Evolutionary conservation across 2,797 vertebrate species (phyloP).

Genomic region (Cephalopachus bancanus): DNA sequence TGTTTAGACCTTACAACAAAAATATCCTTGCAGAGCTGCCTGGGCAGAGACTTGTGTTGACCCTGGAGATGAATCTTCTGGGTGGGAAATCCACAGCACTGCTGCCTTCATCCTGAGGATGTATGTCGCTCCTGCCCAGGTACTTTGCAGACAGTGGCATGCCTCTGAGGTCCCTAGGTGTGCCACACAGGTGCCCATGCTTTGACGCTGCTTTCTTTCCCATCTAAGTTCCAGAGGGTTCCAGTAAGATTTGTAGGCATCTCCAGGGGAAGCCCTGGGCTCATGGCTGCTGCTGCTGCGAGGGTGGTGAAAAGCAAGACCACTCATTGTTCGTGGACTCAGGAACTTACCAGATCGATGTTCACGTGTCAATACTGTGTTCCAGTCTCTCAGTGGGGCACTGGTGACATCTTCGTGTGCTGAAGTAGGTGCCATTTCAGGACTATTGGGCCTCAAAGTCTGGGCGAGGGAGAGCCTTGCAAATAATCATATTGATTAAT

Average conservation of each 20-base stretch:
- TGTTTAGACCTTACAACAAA: conserved; percentile 40
- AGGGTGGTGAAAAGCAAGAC: neutral
- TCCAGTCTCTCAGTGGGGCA: neutral
- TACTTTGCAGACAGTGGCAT: neutral
- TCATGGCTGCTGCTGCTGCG: neutral
- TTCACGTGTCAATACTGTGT: neutral
- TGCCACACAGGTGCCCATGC: too few species aligned
- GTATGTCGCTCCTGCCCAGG: neutral
- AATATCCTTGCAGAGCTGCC: neutral
- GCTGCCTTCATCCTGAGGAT: neutral
- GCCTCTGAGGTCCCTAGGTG: neutral
- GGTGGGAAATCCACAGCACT: neutral
- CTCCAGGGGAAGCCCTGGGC: neutral
- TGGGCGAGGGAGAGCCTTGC: neutral
- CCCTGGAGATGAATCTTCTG: conserved; percentile 62
- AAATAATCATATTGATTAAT: neutral
- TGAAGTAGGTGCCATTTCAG: neutral
- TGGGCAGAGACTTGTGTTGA: conserved; percentile 41
- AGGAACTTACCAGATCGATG: neutral
- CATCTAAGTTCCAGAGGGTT: neutral
- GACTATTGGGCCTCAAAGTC: neutral
- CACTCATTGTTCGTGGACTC: neutral
- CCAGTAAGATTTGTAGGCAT: too few species aligned
- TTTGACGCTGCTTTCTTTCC: too few species aligned
- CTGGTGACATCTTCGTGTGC: neutral